These are phyloP conservation scores for Cherax destructor DNA, from an alignment of 1,140 invertebrate species.

Conservation along the genomic window DNA sequence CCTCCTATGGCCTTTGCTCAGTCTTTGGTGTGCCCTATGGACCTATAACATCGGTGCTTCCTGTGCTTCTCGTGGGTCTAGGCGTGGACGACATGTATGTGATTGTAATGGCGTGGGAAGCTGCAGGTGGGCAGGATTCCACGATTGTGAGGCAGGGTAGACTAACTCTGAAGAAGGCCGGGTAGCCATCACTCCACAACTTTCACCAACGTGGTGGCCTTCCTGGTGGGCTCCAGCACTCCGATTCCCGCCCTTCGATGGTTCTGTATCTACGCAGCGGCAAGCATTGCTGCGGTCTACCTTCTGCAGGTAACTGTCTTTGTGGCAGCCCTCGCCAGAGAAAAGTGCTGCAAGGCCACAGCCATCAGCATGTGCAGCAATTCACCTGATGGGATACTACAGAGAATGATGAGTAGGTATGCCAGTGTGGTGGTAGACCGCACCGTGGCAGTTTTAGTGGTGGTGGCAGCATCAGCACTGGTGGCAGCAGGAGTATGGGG, in stretches of 20 bases:
- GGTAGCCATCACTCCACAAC: slow-evolving; percentile 83
- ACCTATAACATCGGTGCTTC: slow-evolving; percentile 87
- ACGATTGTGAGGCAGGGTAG: slow-evolving; percentile 75
- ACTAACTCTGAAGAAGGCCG: slow-evolving; percentile 78
- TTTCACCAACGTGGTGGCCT: slow-evolving; percentile 81
- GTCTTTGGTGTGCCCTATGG: slow-evolving; percentile 85
- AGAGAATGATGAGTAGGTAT: slow-evolving; percentile 12
- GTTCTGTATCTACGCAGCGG: slow-evolving; percentile 78
- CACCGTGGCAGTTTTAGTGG: slow-evolving; percentile 74
- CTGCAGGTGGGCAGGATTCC: slow-evolving; percentile 72
- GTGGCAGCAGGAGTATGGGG: slow-evolving; percentile 74
- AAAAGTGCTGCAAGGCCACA: slow-evolving; percentile 76
- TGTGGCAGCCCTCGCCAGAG: slow-evolving; percentile 78
- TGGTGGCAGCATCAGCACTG: slow-evolving; percentile 74
- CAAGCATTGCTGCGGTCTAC: slow-evolving; percentile 77
- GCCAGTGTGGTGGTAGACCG: slow-evolving; percentile 10
- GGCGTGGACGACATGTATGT: slow-evolving; percentile 89
- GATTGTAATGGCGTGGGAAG: slow-evolving; percentile 79
- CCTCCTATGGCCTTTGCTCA: slow-evolving; percentile 84
- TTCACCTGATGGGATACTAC: neutral
- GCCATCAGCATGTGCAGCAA: neutral
- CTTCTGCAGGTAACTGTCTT: slow-evolving; percentile 79
- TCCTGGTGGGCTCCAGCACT: slow-evolving; percentile 81
- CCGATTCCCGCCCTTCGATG: slow-evolving; percentile 77
- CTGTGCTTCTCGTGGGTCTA: slow-evolving; percentile 87